Conservation (phyloP, 2,113 vertebrate genomes). For the Cryptoleucopteryx plumbea region DNA sequence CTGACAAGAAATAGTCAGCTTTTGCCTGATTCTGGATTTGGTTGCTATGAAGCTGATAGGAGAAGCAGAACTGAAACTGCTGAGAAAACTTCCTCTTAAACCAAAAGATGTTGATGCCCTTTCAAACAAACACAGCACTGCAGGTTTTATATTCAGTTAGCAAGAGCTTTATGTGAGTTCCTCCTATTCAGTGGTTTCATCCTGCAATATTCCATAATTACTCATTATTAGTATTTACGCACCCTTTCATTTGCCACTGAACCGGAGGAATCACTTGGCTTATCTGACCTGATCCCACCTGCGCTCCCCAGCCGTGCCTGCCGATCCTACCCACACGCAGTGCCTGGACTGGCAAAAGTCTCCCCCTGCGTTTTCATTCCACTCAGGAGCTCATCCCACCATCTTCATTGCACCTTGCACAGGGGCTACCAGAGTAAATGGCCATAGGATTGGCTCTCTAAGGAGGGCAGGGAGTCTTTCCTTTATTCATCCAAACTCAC, state of each 20-base stretch:
- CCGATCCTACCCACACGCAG: background rate
- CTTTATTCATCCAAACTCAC: background rate
- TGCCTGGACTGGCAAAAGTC: background rate
- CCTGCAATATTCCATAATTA: background rate
- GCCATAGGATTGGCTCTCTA: accelerated
- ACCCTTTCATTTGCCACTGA: background rate
- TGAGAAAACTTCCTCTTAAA: background rate
- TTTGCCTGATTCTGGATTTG: background rate
- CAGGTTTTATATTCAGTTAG: background rate
- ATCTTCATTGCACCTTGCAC: background rate
- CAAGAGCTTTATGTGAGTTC: background rate
- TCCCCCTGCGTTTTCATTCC: background rate
- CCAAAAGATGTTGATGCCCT: background rate
- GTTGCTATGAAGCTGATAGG: background rate
- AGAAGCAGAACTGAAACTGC: slow-evolving; percentile 45
- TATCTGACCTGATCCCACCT: background rate
- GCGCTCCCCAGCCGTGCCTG: background rate
- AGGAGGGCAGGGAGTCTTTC: background rate
- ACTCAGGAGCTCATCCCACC: background rate
- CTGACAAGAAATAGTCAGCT: background rate
- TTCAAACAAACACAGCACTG: background rate
- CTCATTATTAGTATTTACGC: background rate
- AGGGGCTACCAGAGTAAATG: background rate
- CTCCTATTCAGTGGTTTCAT: background rate
- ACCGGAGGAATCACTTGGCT: background rate